These are phyloP conservation scores for Mesochorus sp. DNA, from an alignment of 2,888 invertebrate genomes.

Conservation along the genomic window DNA sequence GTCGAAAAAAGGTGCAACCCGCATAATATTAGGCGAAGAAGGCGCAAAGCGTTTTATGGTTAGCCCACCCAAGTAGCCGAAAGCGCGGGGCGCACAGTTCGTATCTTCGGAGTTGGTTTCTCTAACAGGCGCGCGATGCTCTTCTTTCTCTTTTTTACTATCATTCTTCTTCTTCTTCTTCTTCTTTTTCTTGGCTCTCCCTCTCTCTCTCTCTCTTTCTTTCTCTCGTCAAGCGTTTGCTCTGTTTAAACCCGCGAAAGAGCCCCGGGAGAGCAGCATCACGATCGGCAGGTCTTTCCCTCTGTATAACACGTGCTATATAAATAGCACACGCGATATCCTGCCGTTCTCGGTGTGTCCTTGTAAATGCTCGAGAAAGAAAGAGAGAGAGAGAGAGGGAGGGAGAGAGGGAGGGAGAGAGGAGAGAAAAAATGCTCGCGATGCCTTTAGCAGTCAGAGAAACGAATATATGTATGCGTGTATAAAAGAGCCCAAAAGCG, in stretches of 20 bases:
- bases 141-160: slow-evolving; percentile 14
- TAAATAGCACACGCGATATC: slow-evolving; percentile 54
- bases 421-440: slow-evolving; percentile 2
- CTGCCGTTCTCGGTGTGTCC: slow-evolving; percentile 26
- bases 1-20: slow-evolving; percentile 69
- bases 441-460: slow-evolving; percentile 35
- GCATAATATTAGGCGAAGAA: slow-evolving; percentile 78
- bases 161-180: background rate
- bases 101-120: slow-evolving; percentile 52
- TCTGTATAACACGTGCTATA: slow-evolving; percentile 54
- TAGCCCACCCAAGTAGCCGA: slow-evolving; percentile 75
- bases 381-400: background rate
- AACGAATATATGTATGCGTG: slow-evolving; percentile 5
- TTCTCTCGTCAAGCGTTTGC: slow-evolving; percentile 43
- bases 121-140: slow-evolving; percentile 51
- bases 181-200: slow-evolving; percentile 7
- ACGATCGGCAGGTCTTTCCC: slow-evolving; percentile 52
- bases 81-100: slow-evolving; percentile 48
- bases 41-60: slow-evolving; percentile 72
- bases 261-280: slow-evolving; percentile 3
- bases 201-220: background rate
- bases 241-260: slow-evolving; percentile 27
- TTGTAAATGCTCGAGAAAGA: slow-evolving; percentile 19
- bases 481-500: slow-evolving; percentile 19
- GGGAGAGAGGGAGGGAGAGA: background rate